Evolutionary conservation across 2,888 invertebrate species (phyloP).

Genomic region (Acanthoscelides obtectus): DNA sequence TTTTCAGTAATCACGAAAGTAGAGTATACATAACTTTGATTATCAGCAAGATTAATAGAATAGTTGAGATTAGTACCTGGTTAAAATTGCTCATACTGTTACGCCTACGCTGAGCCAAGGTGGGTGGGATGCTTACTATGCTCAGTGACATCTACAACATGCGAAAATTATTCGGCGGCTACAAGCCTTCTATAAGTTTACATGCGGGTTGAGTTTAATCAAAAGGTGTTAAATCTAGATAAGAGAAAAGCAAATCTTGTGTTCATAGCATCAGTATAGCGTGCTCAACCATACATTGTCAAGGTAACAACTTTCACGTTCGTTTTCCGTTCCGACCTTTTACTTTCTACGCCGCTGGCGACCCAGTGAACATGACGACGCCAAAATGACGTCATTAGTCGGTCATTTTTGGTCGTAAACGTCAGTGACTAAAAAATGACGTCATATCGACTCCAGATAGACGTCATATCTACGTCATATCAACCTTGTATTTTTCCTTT

Average conservation of each 20-base stretch:
- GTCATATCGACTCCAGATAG: no score
- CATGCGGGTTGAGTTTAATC: not conserved
- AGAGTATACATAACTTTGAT: no score
- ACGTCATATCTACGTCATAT: no score
- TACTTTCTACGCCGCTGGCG: no score
- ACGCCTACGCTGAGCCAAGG: conserved; percentile 46
- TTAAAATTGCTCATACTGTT: conserved; percentile 49
- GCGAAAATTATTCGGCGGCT: conserved; percentile 27
- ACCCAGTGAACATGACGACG: no score
- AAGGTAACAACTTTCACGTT: no score
- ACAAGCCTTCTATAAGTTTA: conserved; percentile 4
- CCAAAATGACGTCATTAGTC: no score
- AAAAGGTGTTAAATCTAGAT: not conserved
- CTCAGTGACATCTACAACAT: conserved; percentile 51
- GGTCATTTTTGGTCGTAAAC: no score
- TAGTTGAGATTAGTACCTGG: conserved; percentile 30
- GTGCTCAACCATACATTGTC: not conserved
- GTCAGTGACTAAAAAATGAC: no score
- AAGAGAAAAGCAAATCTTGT: not conserved
- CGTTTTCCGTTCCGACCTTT: no score
- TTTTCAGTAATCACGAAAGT: no score
- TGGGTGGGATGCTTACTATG: conserved; percentile 43
- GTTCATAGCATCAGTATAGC: not conserved
- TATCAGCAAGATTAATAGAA: not conserved
- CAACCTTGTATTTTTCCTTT: no score